A percentile compares a stretch with the other conserved stretches of the same genome.
phyloP scores from a whole-genome alignment of 2,113 vertebrate species.

The Macroglossus sobrinus region DNA sequence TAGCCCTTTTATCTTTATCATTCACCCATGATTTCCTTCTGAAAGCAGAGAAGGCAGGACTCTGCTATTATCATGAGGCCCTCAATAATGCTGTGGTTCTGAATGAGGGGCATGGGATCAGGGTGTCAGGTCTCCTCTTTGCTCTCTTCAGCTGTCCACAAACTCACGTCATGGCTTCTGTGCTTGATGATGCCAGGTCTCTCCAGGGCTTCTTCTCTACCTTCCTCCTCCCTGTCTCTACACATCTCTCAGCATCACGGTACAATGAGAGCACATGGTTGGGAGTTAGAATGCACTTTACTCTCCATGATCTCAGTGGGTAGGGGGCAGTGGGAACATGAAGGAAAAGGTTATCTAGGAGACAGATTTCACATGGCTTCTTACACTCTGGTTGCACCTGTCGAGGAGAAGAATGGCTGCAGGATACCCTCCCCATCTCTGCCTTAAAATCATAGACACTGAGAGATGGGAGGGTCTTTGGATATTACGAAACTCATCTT shows the following conservation, averaged over 20 bases:
- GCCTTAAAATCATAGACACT: not conserved
- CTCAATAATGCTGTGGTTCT: accelerated
- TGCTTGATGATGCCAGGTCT: not conserved
- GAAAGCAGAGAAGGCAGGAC: not conserved
- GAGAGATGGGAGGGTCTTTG: not conserved
- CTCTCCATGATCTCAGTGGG: not conserved
- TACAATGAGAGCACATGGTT: not conserved
- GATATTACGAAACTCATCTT: not conserved
- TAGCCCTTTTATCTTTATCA: not conserved
- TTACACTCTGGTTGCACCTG: not conserved
- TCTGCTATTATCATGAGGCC: not conserved
- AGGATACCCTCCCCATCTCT: not conserved
- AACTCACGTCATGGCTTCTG: accelerated
- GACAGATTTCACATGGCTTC: accelerated
- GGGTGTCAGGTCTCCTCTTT: not conserved
- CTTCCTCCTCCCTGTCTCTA: not conserved
- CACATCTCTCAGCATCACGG: not conserved
- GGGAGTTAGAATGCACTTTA: not conserved
- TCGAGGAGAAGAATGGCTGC: not conserved
- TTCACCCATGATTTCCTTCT: not conserved
- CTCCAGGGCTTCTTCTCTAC: not conserved
- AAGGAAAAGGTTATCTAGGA: not conserved
- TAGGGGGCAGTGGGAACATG: accelerated
- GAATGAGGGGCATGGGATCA: not conserved
- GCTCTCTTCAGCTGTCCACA: not conserved